Base-by-base conservation (phyloP, 1,140 invertebrate species). In the Steinernema feltiae region DNA sequence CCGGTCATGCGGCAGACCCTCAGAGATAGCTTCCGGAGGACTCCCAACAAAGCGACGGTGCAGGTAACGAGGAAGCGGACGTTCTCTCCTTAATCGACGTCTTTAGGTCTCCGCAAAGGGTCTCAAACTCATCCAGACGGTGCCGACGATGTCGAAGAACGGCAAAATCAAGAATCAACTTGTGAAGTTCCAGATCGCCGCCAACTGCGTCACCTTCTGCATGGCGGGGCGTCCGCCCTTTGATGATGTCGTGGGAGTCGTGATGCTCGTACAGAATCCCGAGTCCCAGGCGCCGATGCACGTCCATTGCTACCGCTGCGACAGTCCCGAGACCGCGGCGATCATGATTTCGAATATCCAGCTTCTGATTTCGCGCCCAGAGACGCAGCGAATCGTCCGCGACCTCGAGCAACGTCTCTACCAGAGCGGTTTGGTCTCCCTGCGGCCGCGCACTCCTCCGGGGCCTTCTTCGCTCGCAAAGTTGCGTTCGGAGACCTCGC, bases 171-270 rank as follows among this genome's bases (percentile, higher is more conserved):
- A 85, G 41, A 88, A 83, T 48, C 86, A 91, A 87, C 81, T 90
- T 82, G 92, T 95, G 72, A 97, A 96, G 86, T 94, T 97, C 85
- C 92, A 95, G 87, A 95, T 97, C 79, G 93, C 94, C n/a, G 92
- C 93, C 86, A 92, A 93, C 87, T 93, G 93, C 78, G 92, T 95
- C 82, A 93, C 93, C 27, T 94, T 92, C 83, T 92, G 92, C 0
- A 91, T 92, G 75, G 92, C 92, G 85, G 88, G 87, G 3, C 80
- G 82, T 24, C 80, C 85, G 3, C 87, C 88, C 0, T 90, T 93
- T 69, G 93, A 93, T 72, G 94, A 96, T 85, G 90, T 95, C 24
- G 93, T 96, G n/a, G 92, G 92, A 15, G 93, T 92, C 76, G 93
- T 95, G 41, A 88, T 96, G 69, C 88, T 95, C 31, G 89, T 95